A percentile compares a stretch with the other conserved stretches of the same genome.
phyloP scores from a whole-genome alignment of 2,113 vertebrate species.

The Sialia sialis region DNA sequence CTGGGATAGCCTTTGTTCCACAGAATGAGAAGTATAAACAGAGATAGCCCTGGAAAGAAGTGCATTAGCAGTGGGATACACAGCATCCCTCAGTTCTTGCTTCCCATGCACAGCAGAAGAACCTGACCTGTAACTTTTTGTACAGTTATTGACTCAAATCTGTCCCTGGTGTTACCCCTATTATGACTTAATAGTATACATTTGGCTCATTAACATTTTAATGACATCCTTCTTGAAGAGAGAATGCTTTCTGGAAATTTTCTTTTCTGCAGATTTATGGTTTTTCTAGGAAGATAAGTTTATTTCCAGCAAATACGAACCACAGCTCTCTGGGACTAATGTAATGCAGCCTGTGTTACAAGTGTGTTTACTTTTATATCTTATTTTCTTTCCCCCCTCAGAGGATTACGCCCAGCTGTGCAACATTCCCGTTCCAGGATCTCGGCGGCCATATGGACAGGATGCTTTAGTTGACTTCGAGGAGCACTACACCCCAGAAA shows the following conservation, averaged over 20 bases:
- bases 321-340: constrained; percentile 10
- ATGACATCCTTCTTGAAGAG: constrained; percentile 19
- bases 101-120: not conserved
- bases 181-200: not conserved
- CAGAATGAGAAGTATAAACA: not conserved
- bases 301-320: constrained; percentile 36
- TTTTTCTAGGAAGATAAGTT: constrained; percentile 54
- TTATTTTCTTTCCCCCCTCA: constrained; percentile 53
- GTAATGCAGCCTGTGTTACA: constrained; percentile 13
- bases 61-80: not conserved
- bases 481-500: constrained; percentile 73
- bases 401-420: constrained; percentile 90
- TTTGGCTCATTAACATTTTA: constrained; percentile 34
- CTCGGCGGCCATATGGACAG: constrained; percentile 79
- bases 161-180: not conserved
- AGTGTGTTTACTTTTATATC: constrained; percentile 33
- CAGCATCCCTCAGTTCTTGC: not conserved
- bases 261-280: not conserved
- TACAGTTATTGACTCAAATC: not conserved
- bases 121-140: not conserved
- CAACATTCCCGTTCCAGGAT: constrained; percentile 81
- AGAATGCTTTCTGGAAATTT: not conserved
- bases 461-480: constrained; percentile 84
- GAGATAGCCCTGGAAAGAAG: not conserved
- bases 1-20: not conserved